A percentile compares a stretch with the other conserved stretches of the same genome.
These are phyloP conservation scores for Aleiodes alternator DNA, from an alignment of 2,888 invertebrate genomes.

Conservation along the genomic window DNA sequence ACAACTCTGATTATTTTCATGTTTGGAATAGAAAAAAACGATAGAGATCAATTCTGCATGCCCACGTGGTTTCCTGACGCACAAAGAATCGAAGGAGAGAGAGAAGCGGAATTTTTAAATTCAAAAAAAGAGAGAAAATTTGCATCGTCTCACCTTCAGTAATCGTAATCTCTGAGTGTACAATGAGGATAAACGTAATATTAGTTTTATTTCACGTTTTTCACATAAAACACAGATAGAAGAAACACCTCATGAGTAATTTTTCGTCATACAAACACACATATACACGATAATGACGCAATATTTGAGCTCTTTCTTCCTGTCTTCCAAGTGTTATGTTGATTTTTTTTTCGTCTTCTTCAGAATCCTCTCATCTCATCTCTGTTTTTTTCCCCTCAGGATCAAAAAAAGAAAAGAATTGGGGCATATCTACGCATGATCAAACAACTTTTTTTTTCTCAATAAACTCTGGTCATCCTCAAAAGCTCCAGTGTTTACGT, in stretches of 20 bases:
- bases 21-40: conserved; percentile 3
- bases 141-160: conserved; percentile 2
- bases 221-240: not conserved
- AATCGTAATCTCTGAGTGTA: not conserved
- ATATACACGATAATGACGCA: not conserved
- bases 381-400: not conserved
- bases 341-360: too few relatives aligned
- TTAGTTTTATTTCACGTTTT: not conserved
- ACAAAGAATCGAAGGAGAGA: not conserved
- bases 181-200: not conserved
- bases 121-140: not conserved
- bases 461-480: conserved; percentile 22
- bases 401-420: not conserved
- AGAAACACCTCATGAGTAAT: conserved; percentile 17
- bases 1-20: conserved; percentile 12
- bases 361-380: too few relatives aligned
- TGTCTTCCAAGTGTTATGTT: too few relatives aligned
- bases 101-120: not conserved
- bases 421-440: conserved; percentile 1
- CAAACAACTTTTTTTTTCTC: not conserved
- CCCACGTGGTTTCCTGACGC: conserved; percentile 24
- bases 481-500: too few relatives aligned
- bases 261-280: not conserved
- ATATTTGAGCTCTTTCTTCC: not conserved
- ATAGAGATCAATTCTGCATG: not conserved